phyloP scores from a whole-genome alignment of 2,113 vertebrate species.

The Baryphthengus martii region DNA sequence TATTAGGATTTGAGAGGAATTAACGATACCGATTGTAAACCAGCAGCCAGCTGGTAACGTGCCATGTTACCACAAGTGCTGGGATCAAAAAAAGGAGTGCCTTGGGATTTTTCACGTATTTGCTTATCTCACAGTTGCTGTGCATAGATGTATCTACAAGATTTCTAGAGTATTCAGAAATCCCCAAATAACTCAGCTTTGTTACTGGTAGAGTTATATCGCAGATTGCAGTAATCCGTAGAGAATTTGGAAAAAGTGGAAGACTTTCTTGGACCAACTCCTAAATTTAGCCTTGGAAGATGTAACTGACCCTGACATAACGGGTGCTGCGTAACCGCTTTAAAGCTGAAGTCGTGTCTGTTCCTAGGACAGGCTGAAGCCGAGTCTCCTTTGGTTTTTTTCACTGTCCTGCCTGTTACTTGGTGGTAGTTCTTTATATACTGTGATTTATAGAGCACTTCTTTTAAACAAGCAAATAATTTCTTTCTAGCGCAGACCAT shows the following conservation, averaged over 20 bases:
- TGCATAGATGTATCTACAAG: background rate
- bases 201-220: background rate
- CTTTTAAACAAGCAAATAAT: slow-evolving; percentile 10
- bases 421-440: background rate
- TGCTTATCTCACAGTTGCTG: background rate
- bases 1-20: background rate
- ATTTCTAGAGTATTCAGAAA: background rate
- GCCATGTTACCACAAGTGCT: background rate
- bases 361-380: background rate
- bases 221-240: background rate
- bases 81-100: background rate
- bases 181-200: background rate
- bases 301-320: background rate
- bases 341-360: slow-evolving; percentile 4
- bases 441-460: background rate
- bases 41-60: background rate
- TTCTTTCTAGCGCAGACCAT: background rate
- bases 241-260: background rate
- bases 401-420: background rate
- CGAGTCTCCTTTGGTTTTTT: background rate
- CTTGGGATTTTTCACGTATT: background rate
- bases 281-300: background rate
- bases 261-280: background rate
- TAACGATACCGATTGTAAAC: background rate
- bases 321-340: background rate